A percentile compares a stretch with the other conserved stretches of the same genome.
Conservation (phyloP, 2,888 invertebrate species). For the Poecilus cupreus region DNA sequence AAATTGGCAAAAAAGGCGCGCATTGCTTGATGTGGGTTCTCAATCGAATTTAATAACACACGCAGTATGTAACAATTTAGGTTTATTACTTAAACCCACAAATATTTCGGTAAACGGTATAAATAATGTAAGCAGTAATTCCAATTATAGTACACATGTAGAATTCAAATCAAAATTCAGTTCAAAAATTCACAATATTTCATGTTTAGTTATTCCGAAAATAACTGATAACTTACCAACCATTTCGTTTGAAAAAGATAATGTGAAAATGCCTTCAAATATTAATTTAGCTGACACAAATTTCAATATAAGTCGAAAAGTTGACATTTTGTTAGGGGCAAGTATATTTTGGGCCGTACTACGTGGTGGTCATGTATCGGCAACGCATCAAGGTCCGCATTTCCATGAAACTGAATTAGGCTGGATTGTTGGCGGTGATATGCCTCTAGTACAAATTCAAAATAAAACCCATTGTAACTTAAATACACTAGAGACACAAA, state of each 20-base stretch:
- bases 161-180: not conserved
- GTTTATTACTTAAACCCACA: not conserved
- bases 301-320: not conserved
- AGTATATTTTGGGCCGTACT: no score
- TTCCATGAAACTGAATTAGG: no score
- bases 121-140: not conserved
- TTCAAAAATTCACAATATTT: not conserved
- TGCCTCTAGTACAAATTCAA: no score
- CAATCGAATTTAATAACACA: conserved; percentile 27
- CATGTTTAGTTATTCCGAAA: not conserved
- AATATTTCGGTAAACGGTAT: not conserved
- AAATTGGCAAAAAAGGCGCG: not conserved
- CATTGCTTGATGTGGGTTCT: conserved; percentile 36
- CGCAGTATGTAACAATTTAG: not conserved
- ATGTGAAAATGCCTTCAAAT: not conserved
- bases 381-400: no score
- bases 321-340: not conserved
- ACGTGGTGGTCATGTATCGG: no score
- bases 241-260: not conserved
- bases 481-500: not conserved
- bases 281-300: not conserved
- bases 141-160: not conserved
- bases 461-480: not conserved
- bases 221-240: not conserved
- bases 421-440: no score